Evolutionary conservation across 2,797 vertebrate species (phyloP).

Genomic region (Ceryle rudis): DNA sequence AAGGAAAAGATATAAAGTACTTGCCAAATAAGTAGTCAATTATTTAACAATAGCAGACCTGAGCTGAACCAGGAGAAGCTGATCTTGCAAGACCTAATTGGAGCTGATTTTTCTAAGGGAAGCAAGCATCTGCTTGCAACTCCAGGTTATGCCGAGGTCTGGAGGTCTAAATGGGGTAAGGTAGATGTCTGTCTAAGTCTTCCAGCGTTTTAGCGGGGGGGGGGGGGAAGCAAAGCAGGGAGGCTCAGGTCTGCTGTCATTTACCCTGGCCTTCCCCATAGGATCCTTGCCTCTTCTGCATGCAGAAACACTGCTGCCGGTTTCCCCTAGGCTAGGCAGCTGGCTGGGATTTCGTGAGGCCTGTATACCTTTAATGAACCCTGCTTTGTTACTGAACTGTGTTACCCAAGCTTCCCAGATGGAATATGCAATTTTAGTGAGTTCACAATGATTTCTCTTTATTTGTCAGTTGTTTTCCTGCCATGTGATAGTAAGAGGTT

Average conservation of each 20-base stretch:
- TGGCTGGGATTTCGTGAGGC: not conserved
- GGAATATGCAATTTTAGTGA: slow-evolving; percentile 33
- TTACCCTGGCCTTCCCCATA: not conserved
- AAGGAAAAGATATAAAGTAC: not conserved
- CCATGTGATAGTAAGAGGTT: not conserved
- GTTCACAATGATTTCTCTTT: slow-evolving; percentile 13
- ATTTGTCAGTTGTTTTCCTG: slow-evolving; percentile 34
- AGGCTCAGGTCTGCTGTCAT: not conserved
- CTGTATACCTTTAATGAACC: not conserved
- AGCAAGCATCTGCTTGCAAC: not conserved
- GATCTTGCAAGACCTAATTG: not conserved
- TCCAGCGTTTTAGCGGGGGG: not conserved
- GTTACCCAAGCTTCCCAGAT: slow-evolving; percentile 49
- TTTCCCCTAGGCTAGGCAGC: not conserved
- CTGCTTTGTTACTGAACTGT: slow-evolving; percentile 6
- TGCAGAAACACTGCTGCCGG: not conserved
- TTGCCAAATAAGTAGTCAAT: slow-evolving; percentile 32
- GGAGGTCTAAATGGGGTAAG: not conserved
- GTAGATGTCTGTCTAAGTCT: not conserved
- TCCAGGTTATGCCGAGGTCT: not conserved
- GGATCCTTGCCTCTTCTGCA: not conserved
- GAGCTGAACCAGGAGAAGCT: not conserved
- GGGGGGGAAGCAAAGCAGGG: not conserved
- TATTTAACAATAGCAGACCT: slow-evolving; percentile 34
- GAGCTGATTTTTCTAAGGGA: not conserved